Conservation (phyloP, 2,888 invertebrate species). For the Isoperla grammatica region DNA sequence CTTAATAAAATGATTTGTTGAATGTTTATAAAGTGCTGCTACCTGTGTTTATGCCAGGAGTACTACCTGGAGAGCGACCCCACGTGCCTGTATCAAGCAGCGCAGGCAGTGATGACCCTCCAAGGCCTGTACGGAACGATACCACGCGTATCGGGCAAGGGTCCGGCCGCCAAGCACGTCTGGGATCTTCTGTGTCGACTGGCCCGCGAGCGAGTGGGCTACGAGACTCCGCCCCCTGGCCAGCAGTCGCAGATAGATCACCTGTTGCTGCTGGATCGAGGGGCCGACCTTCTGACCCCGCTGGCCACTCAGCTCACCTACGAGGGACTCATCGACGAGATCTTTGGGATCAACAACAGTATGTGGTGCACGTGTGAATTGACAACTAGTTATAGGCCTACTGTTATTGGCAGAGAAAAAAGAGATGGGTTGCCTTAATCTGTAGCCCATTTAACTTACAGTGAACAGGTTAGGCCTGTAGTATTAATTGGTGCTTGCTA, state of each 20-base stretch:
- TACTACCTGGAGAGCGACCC: slow-evolving; percentile 85
- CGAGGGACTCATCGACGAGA: slow-evolving; percentile 94
- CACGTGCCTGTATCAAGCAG: slow-evolving; percentile 79
- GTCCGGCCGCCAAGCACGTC: slow-evolving; percentile 79
- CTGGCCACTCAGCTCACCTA: slow-evolving; percentile 94
- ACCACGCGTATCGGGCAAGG: slow-evolving; percentile 84
- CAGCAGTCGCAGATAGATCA: slow-evolving; percentile 64
- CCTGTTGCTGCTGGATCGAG: slow-evolving; percentile 82
- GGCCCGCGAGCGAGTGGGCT: slow-evolving; percentile 53
- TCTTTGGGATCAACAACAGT: slow-evolving; percentile 78
- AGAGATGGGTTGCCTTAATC: background rate
- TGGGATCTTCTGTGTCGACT: slow-evolving; percentile 79
- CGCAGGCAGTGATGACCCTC: slow-evolving; percentile 76
- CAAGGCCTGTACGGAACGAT: slow-evolving; percentile 88
- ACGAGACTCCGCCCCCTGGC: slow-evolving; percentile 35
- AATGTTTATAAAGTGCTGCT: too few species aligned
- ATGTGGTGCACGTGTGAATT: too few species aligned
- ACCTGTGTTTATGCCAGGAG: too few species aligned
- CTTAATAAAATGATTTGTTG: too few species aligned
- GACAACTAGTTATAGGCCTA: background rate
- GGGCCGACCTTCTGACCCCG: slow-evolving; percentile 86
- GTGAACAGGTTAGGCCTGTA: too few species aligned
- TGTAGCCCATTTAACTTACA: background rate
- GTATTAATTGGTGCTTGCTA: too few species aligned
- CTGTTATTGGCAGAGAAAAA: background rate